Base-by-base conservation (phyloP, 2,888 invertebrate genomes). In the Hedychridium roseum region DNA sequence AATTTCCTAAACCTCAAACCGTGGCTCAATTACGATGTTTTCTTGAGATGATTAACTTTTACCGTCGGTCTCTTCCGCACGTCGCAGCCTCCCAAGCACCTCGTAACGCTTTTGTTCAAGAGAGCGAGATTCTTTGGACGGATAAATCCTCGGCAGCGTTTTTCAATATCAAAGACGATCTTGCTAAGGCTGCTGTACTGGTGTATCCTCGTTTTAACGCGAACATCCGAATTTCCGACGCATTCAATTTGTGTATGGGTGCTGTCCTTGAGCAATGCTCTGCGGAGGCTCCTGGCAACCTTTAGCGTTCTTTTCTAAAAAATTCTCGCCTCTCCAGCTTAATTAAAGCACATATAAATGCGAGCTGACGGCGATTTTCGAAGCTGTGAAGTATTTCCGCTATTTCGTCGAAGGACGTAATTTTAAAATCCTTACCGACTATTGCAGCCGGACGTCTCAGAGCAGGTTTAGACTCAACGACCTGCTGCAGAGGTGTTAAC, bases 201-300 rank as follows among this genome's bases (percentile, higher is more conserved):
- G 47, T 42, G 1, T 41, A 52, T 18, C 60, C 55, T 3, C 23
- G 26, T 11, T n/a, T 37, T n/a, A 31, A 52, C 34, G 43, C 43
- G 5, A 35, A 28, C 11, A 14, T 56, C 2, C 35, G 50, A n/a
- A 3, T 60, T 3, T 41, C 50, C 1, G 57, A 60, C 35, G 60
- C 57, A 6, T 51, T 43, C 2, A 40, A 52, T 14, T 11, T 11
- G 5, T 20, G 34, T n/a, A 40, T 50, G 28, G 47, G 47, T 3
- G 41, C 47, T 3, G 27, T 36, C 1, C 18, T 45, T 2, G 45
- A 45, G 14, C 39, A 45, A 17, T 39, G 7, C 9, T 21, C 9
- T 11, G 23, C 26, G 7, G 7, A n/a, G 4, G 2, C n/a, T n/a
- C n/a, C 2, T 45, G 45, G 38, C 18, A 15, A n/a, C 38, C 38